Percentiles rank a stretch among this genome's conserved stretches.
Conservation (phyloP, 2,888 invertebrate species). For the Eugnorisma glareosa region DNA sequence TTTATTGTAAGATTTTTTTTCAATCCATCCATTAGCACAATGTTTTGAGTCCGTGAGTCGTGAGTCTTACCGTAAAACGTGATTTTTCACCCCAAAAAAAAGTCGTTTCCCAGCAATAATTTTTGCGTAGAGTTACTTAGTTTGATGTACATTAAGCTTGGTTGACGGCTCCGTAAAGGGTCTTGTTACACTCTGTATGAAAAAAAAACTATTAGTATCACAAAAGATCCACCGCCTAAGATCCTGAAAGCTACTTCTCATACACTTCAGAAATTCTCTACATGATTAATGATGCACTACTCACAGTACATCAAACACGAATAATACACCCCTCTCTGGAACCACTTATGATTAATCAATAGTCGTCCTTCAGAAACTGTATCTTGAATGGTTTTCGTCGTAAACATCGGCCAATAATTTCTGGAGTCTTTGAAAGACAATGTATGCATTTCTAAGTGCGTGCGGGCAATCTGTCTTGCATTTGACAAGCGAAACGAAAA, state of each 20-base stretch:
- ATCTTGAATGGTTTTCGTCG: not conserved
- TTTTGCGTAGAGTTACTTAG: too few species aligned
- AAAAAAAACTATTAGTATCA: slow-evolving; percentile 4
- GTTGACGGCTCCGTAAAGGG: too few species aligned
- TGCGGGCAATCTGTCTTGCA: slow-evolving; percentile 9
- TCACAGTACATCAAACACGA: slow-evolving; percentile 56
- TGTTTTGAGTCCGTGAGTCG: too few species aligned
- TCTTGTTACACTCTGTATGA: too few species aligned
- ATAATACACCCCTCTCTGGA: slow-evolving; percentile 27
- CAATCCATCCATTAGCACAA: too few species aligned
- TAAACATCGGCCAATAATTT: not conserved
- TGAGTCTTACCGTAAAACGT: too few species aligned
- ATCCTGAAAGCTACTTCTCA: slow-evolving; percentile 37
- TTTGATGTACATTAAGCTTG: too few species aligned
- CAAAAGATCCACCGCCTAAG: slow-evolving; percentile 2
- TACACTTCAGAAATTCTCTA: slow-evolving; percentile 29
- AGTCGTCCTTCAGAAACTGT: slow-evolving; percentile 18
- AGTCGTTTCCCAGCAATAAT: too few species aligned
- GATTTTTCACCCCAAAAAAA: too few species aligned
- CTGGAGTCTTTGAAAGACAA: too few species aligned
- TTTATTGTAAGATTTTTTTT: too few species aligned
- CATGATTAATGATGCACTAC: slow-evolving; percentile 58
- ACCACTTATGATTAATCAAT: slow-evolving; percentile 51
- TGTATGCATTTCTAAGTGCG: slow-evolving; percentile 1
- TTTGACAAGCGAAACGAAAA: slow-evolving; percentile 16